These are phyloP conservation scores for Caracal caracal DNA, from an alignment of 2,113 vertebrate genomes.

Conservation along the genomic window DNA sequence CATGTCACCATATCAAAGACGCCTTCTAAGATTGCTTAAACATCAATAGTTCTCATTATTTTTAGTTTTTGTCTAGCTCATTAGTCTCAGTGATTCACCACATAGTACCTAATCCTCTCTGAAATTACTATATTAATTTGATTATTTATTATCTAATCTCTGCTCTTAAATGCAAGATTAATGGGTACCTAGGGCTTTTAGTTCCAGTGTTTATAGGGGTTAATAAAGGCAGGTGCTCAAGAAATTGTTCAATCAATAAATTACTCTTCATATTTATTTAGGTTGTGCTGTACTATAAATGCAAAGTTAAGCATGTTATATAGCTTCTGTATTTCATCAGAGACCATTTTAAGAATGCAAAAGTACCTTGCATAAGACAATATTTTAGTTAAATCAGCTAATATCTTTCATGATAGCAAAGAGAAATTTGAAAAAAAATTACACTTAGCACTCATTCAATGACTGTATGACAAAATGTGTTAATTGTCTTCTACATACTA, in stretches of 20 bases:
- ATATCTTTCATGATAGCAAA: not conserved
- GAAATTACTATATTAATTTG: not conserved
- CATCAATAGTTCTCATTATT: not conserved
- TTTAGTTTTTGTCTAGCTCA: not conserved
- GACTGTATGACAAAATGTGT: not conserved
- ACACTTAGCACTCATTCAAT: not conserved
- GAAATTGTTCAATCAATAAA: not conserved
- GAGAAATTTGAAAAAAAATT: not conserved
- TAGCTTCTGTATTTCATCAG: not conserved
- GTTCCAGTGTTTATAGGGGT: not conserved
- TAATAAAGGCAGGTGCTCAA: not conserved
- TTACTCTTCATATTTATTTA: not conserved
- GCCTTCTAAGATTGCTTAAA: not conserved
- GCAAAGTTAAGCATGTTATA: not conserved
- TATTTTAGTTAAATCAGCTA: not conserved
- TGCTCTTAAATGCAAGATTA: not conserved
- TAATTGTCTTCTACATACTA: not conserved
- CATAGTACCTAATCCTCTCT: not conserved
- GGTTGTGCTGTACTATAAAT: not conserved
- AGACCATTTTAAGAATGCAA: not conserved
- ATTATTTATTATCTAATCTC: not conserved
- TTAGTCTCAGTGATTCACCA: not conserved
- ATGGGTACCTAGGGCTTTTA: not conserved
- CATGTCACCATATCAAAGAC: not conserved
- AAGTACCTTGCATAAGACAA: not conserved